Evolutionary conservation across 2,888 invertebrate genomes (phyloP).

Genomic region (Tortricodes alternella): DNA sequence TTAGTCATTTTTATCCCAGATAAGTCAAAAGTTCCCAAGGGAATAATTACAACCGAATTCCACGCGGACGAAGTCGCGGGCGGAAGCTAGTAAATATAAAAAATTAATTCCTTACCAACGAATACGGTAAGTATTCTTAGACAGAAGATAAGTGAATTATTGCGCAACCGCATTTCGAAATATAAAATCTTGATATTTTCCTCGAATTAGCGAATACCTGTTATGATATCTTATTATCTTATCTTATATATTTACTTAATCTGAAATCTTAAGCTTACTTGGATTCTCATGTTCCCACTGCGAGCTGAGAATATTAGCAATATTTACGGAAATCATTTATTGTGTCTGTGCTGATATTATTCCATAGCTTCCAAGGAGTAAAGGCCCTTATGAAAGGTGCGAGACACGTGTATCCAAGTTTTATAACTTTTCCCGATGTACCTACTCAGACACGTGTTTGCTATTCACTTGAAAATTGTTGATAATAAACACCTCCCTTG

Average conservation of each 20-base stretch:
- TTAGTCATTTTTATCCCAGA: no score
- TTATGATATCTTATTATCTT: no score
- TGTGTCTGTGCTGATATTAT: constrained; percentile 1
- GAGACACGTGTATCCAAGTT: constrained; percentile 28
- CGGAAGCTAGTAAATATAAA: no score
- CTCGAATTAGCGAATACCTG: no score
- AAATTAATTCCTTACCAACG: no score
- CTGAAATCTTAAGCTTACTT: background rate
- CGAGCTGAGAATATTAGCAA: background rate
- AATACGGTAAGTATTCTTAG: no score
- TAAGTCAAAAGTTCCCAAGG: no score
- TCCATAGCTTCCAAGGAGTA: background rate
- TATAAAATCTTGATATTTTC: no score
- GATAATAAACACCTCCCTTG: constrained; percentile 29
- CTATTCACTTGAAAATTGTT: constrained; percentile 38
- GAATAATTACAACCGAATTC: no score
- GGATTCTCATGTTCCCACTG: background rate
- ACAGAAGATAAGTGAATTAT: no score
- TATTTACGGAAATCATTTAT: background rate
- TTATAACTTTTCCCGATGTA: constrained; percentile 26
- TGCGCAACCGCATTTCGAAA: no score
- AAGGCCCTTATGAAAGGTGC: background rate
- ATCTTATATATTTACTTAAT: background rate
- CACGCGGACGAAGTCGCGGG: no score
- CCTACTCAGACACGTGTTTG: constrained; percentile 42